Percentiles rank a stretch among this genome's conserved stretches.
phyloP scores from a whole-genome alignment of 2,113 vertebrate species.

The Arothron firmamentum region DNA sequence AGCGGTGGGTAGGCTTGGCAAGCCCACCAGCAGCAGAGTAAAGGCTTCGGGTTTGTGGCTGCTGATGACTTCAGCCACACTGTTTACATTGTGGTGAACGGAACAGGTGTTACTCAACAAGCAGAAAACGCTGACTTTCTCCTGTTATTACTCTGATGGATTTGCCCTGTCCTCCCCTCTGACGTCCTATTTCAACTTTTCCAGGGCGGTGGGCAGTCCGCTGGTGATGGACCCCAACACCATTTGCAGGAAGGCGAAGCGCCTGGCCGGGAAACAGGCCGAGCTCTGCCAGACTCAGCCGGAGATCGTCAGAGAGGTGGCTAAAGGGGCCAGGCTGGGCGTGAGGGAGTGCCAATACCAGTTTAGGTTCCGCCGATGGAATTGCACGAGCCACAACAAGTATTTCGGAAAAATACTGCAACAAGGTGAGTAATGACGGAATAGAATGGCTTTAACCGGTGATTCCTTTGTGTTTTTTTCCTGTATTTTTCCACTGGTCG shows the following conservation, averaged over 20 bases:
- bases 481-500: neutral
- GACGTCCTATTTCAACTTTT: conserved; percentile 46
- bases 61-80: conserved; percentile 21
- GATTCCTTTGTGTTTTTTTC: neutral
- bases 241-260: conserved; percentile 95
- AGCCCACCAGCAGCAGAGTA: conserved; percentile 9
- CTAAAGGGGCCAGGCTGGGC: conserved; percentile 89
- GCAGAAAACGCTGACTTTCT: neutral
- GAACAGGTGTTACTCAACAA: conserved; percentile 26
- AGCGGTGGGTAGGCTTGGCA: conserved; percentile 37
- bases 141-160: conserved; percentile 3
- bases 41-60: conserved; percentile 24
- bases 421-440: conserved; percentile 82
- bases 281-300: conserved; percentile 95
- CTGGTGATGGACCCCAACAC: conserved; percentile 98
- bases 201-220: conserved; percentile 95
- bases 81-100: conserved; percentile 26
- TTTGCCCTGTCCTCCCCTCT: neutral
- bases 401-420: conserved; percentile 96
- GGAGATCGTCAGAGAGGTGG: conserved; percentile 91
- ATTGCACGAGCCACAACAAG: conserved; percentile 97
- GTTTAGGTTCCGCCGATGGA: conserved; percentile 95
- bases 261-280: conserved; percentile 88
- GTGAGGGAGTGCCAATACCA: conserved; percentile 95
- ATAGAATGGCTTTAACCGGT: neutral